Base-by-base conservation (phyloP, 2,888 invertebrate genomes). In the Stenodera caucasica region DNA sequence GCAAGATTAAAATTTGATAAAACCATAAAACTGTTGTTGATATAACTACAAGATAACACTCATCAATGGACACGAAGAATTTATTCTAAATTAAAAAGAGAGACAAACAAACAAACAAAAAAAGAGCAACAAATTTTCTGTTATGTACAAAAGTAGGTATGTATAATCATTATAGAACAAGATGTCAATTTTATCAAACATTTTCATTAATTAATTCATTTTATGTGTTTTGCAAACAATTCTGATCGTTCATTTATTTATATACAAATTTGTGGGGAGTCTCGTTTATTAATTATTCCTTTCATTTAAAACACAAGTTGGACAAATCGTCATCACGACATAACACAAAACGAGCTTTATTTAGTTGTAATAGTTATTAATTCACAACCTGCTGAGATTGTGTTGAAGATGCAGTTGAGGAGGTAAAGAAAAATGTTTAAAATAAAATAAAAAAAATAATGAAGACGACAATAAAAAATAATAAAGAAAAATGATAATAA, bases 331-430 rank as follows among this genome's bases (percentile, higher is more conserved):
- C 23, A 23, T 23, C 45, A 45, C 23, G 45, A 45, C n/a, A 23
- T 68, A 69, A 71, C n/a, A 26, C 68, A 70, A 72, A 70, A 64
- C 68, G 66, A 67, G 72, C 67, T 76, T 76, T 73, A 75, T 77
- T 75, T 75, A 75, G 76, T 76, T 76, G 76, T 78, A 77, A 75
- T 72, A 71, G 76, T 33, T 73, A 76, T 76, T 76, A 76, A 77
- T 77, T 73, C 73, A 68, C 68, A 53, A 68, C 72, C 72, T 70
- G 75, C 72, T 70, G 72, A 73, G 75, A 75, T 74, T 72, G 75
- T 72, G 75, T 77, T 45, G 45, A 45, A 45, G 45, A 45, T 45
- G 45, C 18, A 8, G 18, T 1, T n/a, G 45, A 11, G 23, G 45
- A 23, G 45, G 21, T 18, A 21, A 7, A 35, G 35, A 35, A 15